Evolutionary conservation across 2,888 invertebrate species (phyloP), one percentile per base, ranked within the genome.

Genomic region (Conchocele bisecta): DNA sequence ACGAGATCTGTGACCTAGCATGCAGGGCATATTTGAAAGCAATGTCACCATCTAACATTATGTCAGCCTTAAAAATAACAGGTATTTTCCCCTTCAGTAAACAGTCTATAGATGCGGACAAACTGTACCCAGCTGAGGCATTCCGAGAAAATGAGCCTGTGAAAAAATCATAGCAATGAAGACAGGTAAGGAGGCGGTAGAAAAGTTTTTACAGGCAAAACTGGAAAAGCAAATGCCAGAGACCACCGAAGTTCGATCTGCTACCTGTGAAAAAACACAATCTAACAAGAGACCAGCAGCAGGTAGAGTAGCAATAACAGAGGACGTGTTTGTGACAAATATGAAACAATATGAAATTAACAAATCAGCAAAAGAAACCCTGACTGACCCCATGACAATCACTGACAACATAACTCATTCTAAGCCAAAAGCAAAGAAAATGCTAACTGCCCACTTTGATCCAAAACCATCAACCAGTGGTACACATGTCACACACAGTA

Each of bases 21-120:
- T 48, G 57, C 13, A 54, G 61, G 42, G 75, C 75, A 1, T 69
- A 69, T 35, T 9, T 54, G 17, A 41, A n/a, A 24, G 65, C 69
- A 15, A 33, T 70, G 35, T 41, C 28, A 7, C 63, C 66, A 22
- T 0, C 6, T 7, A 77, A 67, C 31, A 48, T 74, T n/a, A 29
- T 61, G 9, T 39, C 63, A n/a, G 59, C 67, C 1, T 77, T 77
- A 42, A 48, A 35, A 26, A 63, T 42, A 28, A 57, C 69, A 3
- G 72, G 72, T 11, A 73, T 73, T 20, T 66, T 26, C 13, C 56
- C 64, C 17, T 50, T 48, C 3, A 42, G 28, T 3, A 3, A 2
- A n/a, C 15, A 17, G 39, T 7, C 28, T 46, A 11, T 50, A 7
- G 51, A 15, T 15, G 15, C n/a, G 5, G 54, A 54, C 24, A n/a